Evolutionary conservation across 2,113 vertebrate species (phyloP).

Genomic region (Sterrhoptilus dennistouni): DNA sequence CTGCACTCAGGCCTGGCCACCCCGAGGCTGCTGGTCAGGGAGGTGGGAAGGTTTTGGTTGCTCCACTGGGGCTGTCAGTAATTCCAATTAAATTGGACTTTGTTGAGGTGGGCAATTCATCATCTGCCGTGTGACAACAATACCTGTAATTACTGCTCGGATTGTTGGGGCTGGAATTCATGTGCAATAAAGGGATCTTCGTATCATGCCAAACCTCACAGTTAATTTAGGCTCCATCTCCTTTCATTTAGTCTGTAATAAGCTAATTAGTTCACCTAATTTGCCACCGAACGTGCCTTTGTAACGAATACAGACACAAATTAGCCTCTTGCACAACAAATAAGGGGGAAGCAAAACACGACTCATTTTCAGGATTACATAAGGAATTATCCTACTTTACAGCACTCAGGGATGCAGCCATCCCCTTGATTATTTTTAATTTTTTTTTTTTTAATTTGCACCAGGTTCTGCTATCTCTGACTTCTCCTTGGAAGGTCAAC

Average conservation of each 20-base stretch:
- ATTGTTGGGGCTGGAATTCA: background rate
- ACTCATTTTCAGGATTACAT: slow-evolving; percentile 34
- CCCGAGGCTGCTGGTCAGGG: background rate
- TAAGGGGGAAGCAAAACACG: slow-evolving; percentile 36
- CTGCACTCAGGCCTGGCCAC: background rate
- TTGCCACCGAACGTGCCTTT: slow-evolving; percentile 47
- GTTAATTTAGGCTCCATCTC: slow-evolving; percentile 62
- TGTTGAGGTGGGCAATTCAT: slow-evolving; percentile 33
- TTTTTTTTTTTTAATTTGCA: background rate
- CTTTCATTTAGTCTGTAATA: slow-evolving; percentile 61
- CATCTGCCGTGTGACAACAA: background rate
- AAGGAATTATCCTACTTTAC: slow-evolving; percentile 6
- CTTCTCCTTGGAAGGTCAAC: background rate
- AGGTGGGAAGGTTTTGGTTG: background rate
- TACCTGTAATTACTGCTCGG: slow-evolving; percentile 47
- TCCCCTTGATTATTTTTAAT: background rate
- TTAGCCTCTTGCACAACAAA: slow-evolving; percentile 50
- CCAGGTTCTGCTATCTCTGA: background rate
- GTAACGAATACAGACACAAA: slow-evolving; percentile 47
- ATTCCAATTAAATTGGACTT: slow-evolving; percentile 25
- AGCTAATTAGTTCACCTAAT: slow-evolving; percentile 64
- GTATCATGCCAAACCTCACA: slow-evolving; percentile 55
- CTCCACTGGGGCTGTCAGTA: background rate
- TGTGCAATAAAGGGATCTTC: slow-evolving; percentile 51
- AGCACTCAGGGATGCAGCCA: background rate